Percentiles rank a stretch among this genome's conserved stretches.
Conservation (phyloP, 2,113 vertebrate species). For the Spea multiplicata region DNA sequence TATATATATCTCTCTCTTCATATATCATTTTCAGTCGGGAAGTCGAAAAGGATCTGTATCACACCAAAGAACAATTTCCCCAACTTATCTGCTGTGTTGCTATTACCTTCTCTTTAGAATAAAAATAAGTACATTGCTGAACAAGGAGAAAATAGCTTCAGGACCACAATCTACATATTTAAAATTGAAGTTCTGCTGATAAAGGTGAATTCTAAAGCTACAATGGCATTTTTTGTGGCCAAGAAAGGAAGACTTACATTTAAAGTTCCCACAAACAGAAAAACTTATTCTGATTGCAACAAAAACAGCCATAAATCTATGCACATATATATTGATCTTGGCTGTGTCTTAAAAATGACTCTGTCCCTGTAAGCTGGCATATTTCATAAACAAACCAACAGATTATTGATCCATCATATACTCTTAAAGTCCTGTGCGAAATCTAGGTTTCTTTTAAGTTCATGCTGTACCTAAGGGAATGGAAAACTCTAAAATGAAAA, state of each 20-base stretch:
- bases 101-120: background rate
- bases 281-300: conserved; percentile 73
- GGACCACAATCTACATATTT: background rate
- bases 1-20: too few species aligned
- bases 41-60: too few species aligned
- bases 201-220: background rate
- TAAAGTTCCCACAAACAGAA: conserved; percentile 60
- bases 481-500: conserved; percentile 71
- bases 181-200: background rate
- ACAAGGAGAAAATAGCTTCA: background rate
- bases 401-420: conserved; percentile 77
- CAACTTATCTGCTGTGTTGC: too few species aligned
- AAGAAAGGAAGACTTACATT: conserved; percentile 7
- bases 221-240: background rate
- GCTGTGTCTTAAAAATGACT: conserved; percentile 78
- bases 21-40: too few species aligned
- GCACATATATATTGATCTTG: conserved; percentile 78
- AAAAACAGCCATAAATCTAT: conserved; percentile 79
- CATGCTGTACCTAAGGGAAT: conserved; percentile 70
- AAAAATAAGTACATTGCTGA: background rate
- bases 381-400: conserved; percentile 84
- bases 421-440: conserved; percentile 72
- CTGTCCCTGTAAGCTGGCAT: conserved; percentile 75
- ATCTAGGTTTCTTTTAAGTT: conserved; percentile 74
- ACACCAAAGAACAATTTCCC: too few species aligned